Conservation (phyloP, 30 jellyfish, hydroid and myxozoan genomes). For the Pelagia noctiluca region DNA sequence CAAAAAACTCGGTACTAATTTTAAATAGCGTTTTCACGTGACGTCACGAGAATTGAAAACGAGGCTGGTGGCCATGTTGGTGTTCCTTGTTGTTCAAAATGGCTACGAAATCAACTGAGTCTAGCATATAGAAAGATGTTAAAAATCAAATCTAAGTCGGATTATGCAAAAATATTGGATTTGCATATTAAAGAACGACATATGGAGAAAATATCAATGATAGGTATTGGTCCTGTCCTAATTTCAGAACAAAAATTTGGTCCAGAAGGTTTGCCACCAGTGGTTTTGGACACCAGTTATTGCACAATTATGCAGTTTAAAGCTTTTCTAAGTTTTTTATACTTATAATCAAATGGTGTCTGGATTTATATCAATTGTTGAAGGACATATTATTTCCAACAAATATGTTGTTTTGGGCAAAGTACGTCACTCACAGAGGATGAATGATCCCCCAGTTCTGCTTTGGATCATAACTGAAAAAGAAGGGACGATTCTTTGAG, state of each 20-base stretch:
- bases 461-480: constrained; percentile 36
- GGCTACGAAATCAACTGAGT: too few relatives aligned
- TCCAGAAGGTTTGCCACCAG: constrained; percentile 14
- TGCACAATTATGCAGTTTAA: constrained; percentile 27
- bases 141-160: too few relatives aligned
- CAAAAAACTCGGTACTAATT: too few relatives aligned
- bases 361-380: constrained; percentile 48
- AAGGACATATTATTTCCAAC: constrained; percentile 35
- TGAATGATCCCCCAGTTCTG: constrained; percentile 49
- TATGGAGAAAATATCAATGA: constrained; percentile 11
- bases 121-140: too few relatives aligned
- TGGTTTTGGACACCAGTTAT: constrained; percentile 47
- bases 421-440: constrained; percentile 46
- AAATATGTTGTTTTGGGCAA: constrained; percentile 32
- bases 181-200: too few relatives aligned
- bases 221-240: constrained; percentile 25
- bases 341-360: constrained; percentile 54
- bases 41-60: too few relatives aligned
- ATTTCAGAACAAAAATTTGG: constrained; percentile 14
- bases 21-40: too few relatives aligned
- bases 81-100: too few relatives aligned
- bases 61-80: too few relatives aligned
- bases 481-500: constrained; percentile 23
- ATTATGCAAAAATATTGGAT: too few relatives aligned
- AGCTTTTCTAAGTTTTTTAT: constrained; percentile 1